Evolutionary conservation across 2,113 vertebrate genomes (phyloP), one percentile per base, ranked within the genome.

Genomic region (Lates calcarifer): DNA sequence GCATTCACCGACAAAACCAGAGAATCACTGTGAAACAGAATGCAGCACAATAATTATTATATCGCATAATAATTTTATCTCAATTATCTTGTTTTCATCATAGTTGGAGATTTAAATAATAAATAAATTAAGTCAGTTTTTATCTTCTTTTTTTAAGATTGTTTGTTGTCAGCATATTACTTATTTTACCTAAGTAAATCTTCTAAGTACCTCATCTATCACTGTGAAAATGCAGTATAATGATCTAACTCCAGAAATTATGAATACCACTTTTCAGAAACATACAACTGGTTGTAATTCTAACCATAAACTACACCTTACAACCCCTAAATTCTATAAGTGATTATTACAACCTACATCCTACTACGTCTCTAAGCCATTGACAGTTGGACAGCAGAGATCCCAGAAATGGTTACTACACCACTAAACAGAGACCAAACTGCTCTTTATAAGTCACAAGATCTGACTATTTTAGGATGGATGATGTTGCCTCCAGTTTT

Each of bases 381-480:
- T 69, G 22, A 39, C 20, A 37, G 31, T 41, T 66, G 74, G 22
- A 26, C 22, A 55, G 28, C 70, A 49, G 20, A 41, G 35, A 26
- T 55, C 17, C 29, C 33, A 31, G 39, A 56, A 68, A 53, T 31
- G 24, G 8, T 28, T 70, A 49, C 39, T 57, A 49, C 58, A 55
- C 77, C 81, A 72, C 41, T 74, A 68, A 81, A 57, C 74, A 51
- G 49, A 80, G 49, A 43, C 29, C 28, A 28, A 70, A 60, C 61
- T 60, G 58, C 60, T 63, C 51, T 33, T 61, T 56, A 55, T 12
- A 14, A 68, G 56, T 66, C 77, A 70, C 62, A 74, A 55, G 67
- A 35, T 51, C 28, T 67, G 81, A 89, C 62, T 91, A 84, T 91
- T 94, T 92, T 24, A 62, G 88, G 17, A 63, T 31, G 39, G 87